Evolutionary conservation across 2,113 vertebrate species (phyloP).

Genomic region (Lampris incognitus): DNA sequence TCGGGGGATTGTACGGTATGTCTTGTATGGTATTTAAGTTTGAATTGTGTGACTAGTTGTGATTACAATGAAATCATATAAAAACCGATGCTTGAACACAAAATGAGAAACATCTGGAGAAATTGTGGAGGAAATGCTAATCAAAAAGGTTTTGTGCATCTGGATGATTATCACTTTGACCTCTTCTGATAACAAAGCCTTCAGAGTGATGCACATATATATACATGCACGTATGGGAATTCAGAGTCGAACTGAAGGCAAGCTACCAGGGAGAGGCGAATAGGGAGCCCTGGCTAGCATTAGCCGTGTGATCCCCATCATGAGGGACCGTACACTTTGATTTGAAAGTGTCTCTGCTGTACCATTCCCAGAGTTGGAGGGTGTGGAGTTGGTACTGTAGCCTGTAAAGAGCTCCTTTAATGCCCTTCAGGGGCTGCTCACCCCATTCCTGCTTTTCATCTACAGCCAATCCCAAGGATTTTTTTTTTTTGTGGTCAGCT

Average conservation of each 20-base stretch:
- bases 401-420: constrained; percentile 31
- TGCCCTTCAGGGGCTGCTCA: constrained; percentile 44
- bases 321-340: constrained; percentile 38
- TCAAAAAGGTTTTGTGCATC: not conserved
- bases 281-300: not conserved
- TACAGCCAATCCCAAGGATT: constrained; percentile 10
- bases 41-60: not conserved
- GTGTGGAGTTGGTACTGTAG: not conserved
- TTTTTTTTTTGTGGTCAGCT: constrained; percentile 24
- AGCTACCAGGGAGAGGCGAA: not conserved
- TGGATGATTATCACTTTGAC: not conserved
- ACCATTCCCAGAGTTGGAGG: not conserved
- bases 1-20: not conserved
- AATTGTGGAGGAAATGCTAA: not conserved
- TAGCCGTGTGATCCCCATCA: constrained; percentile 22
- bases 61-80: not conserved
- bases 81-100: not conserved
- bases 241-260: constrained; percentile 43
- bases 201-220: constrained; percentile 7
- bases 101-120: not conserved
- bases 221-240: constrained; percentile 27
- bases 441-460: constrained; percentile 39
- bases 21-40: not conserved
- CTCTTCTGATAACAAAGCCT: not conserved
- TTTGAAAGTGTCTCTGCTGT: not conserved